phyloP scores from a whole-genome alignment of 1,140 invertebrate genomes.

The Centruroides vittatus region DNA sequence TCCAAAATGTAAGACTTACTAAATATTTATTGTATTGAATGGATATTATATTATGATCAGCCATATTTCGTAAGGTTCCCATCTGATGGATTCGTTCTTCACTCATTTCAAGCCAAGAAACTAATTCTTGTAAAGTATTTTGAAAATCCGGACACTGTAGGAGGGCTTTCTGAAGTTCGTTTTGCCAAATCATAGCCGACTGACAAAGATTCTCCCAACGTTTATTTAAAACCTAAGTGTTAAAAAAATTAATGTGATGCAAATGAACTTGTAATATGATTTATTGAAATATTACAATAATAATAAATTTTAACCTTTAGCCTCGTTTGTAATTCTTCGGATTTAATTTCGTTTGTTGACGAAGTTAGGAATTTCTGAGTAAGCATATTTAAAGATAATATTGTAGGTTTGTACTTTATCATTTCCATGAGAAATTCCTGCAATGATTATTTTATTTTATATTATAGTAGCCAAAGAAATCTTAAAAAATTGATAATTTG shows the following conservation, averaged over 20 bases:
- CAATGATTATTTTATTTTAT: neutral
- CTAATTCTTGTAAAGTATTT: conserved; percentile 8
- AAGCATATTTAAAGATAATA: conserved; percentile 3
- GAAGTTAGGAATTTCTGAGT: neutral
- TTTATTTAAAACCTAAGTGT: conserved; percentile 4
- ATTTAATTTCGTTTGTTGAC: neutral
- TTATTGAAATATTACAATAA: neutral
- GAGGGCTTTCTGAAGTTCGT: conserved; percentile 7
- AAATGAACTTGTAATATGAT: neutral
- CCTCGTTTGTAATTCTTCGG: neutral
- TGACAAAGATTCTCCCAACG: conserved; percentile 10
- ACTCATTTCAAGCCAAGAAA: conserved; percentile 8
- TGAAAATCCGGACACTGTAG: conserved; percentile 10
- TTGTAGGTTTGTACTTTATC: neutral
- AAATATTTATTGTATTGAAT: neutral
- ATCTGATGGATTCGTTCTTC: conserved; percentile 1
- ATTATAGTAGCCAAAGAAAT: neutral
- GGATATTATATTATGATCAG: neutral
- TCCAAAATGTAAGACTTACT: neutral
- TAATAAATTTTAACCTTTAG: neutral
- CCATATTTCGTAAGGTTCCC: neutral
- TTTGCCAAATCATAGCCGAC: conserved; percentile 7
- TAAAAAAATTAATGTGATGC: neutral
- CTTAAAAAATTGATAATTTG: no score
- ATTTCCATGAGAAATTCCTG: conserved; percentile 7